Conservation (phyloP, 2,888 invertebrate species). For the Eristalinus aeneus region DNA sequence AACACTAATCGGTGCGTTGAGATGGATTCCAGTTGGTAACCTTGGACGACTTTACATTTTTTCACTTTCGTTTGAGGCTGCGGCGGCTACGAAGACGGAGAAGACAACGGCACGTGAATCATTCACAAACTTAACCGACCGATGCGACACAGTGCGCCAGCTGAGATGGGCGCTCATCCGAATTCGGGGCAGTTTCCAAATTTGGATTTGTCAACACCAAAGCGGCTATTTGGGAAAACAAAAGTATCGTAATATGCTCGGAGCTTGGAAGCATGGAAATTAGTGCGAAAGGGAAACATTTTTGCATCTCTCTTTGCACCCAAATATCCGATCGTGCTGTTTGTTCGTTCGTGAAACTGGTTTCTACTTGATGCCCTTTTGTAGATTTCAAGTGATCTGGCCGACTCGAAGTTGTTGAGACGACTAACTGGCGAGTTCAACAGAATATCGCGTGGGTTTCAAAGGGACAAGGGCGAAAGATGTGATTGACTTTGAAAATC, state of each 20-base stretch:
- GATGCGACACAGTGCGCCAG: background rate
- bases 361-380: background rate
- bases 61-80: conserved; percentile 17
- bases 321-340: no score
- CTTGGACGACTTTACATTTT: conserved; percentile 14
- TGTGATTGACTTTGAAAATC: background rate
- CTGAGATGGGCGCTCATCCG: background rate
- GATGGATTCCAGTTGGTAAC: conserved; percentile 36
- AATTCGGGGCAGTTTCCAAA: conserved; percentile 16
- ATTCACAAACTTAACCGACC: conserved; percentile 9
- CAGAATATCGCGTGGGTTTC: background rate
- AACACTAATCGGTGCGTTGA: conserved; percentile 2
- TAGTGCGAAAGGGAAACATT: no score
- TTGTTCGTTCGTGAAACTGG: background rate
- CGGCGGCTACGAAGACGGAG: conserved; percentile 4
- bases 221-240: background rate
- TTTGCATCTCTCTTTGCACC: no score
- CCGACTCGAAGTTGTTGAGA: background rate
- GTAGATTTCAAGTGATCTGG: background rate
- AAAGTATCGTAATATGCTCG: background rate
- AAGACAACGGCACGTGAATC: conserved; percentile 49
- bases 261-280: no score
- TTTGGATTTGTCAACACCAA: conserved; percentile 1
- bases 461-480: background rate
- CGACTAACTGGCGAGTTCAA: no score